A percentile compares a stretch with the other conserved stretches of the same genome.
Evolutionary conservation across 1,140 invertebrate genomes (phyloP).

Genomic region (Bombus pyrosoma): DNA sequence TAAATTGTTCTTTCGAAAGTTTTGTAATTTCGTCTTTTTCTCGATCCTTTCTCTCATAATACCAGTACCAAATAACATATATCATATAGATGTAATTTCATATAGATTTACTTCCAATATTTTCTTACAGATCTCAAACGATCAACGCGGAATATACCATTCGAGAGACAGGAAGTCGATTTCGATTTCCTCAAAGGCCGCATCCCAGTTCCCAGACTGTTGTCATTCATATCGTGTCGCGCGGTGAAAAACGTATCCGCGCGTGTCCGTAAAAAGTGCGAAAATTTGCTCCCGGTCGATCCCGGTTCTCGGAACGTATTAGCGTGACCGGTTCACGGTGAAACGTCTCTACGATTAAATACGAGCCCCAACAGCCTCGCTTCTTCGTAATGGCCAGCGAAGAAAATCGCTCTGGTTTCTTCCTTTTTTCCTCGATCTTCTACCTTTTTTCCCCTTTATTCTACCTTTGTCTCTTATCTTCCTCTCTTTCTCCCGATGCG

Average conservation of each 20-base stretch:
- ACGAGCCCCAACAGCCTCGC: constrained; percentile 13
- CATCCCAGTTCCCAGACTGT: background rate
- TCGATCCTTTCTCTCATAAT: background rate
- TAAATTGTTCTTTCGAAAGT: background rate
- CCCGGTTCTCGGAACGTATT: constrained; percentile 33
- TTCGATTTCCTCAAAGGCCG: constrained; percentile 1
- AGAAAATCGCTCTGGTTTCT: constrained; percentile 37
- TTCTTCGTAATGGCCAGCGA: constrained; percentile 28
- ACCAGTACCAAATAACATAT: no score
- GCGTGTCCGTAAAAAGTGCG: constrained; percentile 9
- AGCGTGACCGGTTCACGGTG: constrained; percentile 44
- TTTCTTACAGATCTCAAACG: background rate
- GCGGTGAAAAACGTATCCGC: background rate
- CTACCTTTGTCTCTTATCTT: background rate
- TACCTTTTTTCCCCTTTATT: background rate
- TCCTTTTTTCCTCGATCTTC: background rate
- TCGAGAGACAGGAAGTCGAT: background rate
- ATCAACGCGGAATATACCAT: background rate
- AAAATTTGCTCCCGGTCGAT: constrained; percentile 19
- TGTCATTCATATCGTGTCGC: constrained; percentile 2
- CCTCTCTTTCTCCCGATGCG: background rate
- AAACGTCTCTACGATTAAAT: constrained; percentile 51
- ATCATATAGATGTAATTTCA: no score
- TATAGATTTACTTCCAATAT: background rate
- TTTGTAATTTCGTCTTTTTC: background rate